Conservation (phyloP, 2,888 invertebrate genomes). For the Eucriotettix oculatus region DNA sequence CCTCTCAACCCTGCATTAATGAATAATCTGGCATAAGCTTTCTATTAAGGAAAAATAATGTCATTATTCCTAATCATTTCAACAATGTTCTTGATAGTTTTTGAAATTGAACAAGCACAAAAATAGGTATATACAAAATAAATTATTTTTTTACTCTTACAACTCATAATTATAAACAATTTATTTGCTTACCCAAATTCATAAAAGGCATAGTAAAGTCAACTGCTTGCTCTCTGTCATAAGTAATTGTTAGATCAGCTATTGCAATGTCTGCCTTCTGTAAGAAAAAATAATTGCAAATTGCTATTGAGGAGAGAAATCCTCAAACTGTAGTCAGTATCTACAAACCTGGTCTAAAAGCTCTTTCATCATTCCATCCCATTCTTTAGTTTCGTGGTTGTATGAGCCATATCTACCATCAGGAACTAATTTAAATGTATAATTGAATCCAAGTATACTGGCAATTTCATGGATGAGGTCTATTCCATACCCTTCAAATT, state of each 20-base stretch:
- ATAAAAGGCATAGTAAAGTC: slow-evolving; percentile 99
- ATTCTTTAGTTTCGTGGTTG: slow-evolving; percentile 69
- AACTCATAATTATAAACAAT: not conserved
- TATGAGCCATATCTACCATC: slow-evolving; percentile 73
- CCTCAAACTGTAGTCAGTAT: not conserved
- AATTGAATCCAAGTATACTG: slow-evolving; percentile 70
- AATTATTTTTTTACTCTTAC: not conserved
- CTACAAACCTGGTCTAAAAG: slow-evolving; percentile 49
- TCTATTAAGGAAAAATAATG: no score
- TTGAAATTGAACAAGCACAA: not conserved
- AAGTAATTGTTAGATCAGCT: slow-evolving; percentile 94
- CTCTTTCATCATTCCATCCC: slow-evolving; percentile 85
- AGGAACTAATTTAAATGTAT: slow-evolving; percentile 68
- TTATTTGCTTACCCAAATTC: slow-evolving; percentile 52
- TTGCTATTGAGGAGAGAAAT: not conserved
- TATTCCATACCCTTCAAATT: slow-evolving; percentile 88
- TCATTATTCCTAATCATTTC: not conserved
- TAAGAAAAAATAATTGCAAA: slow-evolving; percentile 6
- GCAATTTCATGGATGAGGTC: slow-evolving; percentile 90
- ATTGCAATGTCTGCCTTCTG: slow-evolving; percentile 85
- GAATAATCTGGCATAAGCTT: no score
- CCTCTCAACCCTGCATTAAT: no score
- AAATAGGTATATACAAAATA: not conserved
- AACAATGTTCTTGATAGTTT: not conserved
- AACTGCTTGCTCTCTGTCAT: slow-evolving; percentile 80